phyloP scores from a whole-genome alignment of 2,888 invertebrate species.

The Plebejus argus region DNA sequence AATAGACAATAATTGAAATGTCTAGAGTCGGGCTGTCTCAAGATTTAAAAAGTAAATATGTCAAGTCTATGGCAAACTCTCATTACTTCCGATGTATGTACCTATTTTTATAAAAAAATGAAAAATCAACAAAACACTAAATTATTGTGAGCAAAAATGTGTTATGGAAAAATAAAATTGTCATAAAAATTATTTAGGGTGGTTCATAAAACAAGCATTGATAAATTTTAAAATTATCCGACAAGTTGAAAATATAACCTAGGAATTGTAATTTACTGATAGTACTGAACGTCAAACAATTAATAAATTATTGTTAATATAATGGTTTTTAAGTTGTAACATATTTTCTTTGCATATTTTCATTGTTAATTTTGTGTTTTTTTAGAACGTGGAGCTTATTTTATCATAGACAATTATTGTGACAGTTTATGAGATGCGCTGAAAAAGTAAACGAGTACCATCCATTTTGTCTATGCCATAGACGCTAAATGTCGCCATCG shows the following conservation, averaged over 20 bases:
- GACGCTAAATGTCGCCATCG: conserved; percentile 82
- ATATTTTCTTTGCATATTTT: neutral
- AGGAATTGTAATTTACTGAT: neutral
- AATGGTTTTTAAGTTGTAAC: too few relatives aligned
- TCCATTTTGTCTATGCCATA: conserved; percentile 74
- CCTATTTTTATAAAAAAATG: neutral
- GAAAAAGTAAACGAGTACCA: conserved; percentile 52
- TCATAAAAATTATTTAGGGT: too few relatives aligned
- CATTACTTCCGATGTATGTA: neutral
- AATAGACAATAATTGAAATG: conserved; percentile 69
- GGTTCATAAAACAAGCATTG: neutral
- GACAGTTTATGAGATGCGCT: conserved; percentile 60
- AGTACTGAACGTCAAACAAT: neutral
- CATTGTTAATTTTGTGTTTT: neutral
- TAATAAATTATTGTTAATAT: neutral
- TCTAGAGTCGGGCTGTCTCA: conserved; percentile 62
- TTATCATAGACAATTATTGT: conserved; percentile 55
- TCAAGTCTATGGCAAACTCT: conserved; percentile 44
- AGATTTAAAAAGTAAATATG: conserved; percentile 35
- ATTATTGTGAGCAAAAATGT: too few relatives aligned
- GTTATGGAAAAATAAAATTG: too few relatives aligned
- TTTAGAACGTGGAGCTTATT: neutral
- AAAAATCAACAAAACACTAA: neutral
- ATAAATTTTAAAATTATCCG: neutral
- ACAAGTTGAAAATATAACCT: neutral